Evolutionary conservation across 2,888 invertebrate genomes (phyloP).

Genomic region (Philonicus albiceps): DNA sequence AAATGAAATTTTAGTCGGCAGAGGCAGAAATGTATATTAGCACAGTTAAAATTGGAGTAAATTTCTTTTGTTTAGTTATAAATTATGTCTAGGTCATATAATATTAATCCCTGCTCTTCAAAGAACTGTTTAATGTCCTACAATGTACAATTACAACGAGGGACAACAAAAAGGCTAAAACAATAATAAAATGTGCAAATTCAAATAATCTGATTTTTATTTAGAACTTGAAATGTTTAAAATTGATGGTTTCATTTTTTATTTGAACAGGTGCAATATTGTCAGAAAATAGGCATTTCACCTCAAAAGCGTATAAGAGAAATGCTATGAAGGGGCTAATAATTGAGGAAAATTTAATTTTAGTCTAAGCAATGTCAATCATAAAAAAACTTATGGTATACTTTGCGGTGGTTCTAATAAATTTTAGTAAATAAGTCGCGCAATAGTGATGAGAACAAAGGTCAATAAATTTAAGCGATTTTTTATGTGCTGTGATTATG

Average conservation of each 20-base stretch:
- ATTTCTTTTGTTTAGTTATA: neutral
- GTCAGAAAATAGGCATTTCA: neutral
- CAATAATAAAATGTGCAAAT: neutral
- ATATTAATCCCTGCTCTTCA: neutral
- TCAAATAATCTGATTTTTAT: neutral
- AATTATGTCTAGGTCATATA: neutral
- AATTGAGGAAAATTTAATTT: neutral
- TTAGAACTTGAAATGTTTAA: neutral
- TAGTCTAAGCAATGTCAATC: neutral
- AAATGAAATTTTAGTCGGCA: neutral
- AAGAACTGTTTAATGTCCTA: neutral
- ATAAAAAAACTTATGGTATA: neutral
- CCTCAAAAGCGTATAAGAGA: neutral
- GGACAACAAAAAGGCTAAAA: neutral
- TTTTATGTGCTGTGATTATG: no score
- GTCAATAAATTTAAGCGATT: no score
- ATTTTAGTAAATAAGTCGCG: neutral
- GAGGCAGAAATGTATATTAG: neutral
- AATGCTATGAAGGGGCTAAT: neutral
- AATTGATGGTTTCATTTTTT: neutral
- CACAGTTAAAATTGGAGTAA: neutral
- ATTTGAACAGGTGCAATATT: no score
- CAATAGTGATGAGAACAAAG: no score
- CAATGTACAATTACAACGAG: neutral
- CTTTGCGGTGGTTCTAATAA: neutral